Conservation (phyloP, 37 sponge, comb jelly and placozoan genomes). For the Axinella damicornis region DNA sequence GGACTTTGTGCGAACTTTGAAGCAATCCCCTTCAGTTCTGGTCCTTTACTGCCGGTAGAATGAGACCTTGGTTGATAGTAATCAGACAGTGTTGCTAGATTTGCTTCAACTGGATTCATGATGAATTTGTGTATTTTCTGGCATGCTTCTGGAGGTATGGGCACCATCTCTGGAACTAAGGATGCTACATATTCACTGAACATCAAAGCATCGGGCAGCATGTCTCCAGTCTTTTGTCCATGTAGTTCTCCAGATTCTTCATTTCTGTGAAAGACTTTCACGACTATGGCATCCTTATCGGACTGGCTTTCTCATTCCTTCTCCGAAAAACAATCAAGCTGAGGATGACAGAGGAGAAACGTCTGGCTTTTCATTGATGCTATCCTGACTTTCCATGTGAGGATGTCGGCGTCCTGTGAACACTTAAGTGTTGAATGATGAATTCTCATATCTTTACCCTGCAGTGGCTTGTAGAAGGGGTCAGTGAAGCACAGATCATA, state of each 20-base stretch:
- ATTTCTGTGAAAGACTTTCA: no score
- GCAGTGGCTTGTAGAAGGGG: not conserved
- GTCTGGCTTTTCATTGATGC: not conserved
- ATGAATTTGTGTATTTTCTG: conserved; percentile 21
- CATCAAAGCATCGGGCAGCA: no score
- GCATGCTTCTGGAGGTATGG: conserved; percentile 7
- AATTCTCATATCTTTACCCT: not conserved
- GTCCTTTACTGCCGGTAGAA: no score
- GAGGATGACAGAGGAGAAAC: not conserved
- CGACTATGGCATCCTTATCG: no score
- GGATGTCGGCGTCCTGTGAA: not conserved
- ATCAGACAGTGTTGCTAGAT: not conserved
- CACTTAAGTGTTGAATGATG: not conserved
- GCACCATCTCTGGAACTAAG: no score
- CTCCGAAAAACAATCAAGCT: not conserved
- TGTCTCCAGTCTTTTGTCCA: no score
- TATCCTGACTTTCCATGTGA: conserved; percentile 1
- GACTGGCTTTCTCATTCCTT: no score
- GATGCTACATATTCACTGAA: no score
- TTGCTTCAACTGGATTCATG: conserved; percentile 30
- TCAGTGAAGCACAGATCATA: no score
- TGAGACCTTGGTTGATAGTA: no score
- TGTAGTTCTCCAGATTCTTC: no score
- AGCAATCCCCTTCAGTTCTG: no score
- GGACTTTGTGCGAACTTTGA: not conserved